A percentile compares a stretch with the other conserved stretches of the same genome.
These are phyloP conservation scores for Zaprionus tsacasi DNA, from an alignment of 1,140 invertebrate species.

Conservation along the genomic window DNA sequence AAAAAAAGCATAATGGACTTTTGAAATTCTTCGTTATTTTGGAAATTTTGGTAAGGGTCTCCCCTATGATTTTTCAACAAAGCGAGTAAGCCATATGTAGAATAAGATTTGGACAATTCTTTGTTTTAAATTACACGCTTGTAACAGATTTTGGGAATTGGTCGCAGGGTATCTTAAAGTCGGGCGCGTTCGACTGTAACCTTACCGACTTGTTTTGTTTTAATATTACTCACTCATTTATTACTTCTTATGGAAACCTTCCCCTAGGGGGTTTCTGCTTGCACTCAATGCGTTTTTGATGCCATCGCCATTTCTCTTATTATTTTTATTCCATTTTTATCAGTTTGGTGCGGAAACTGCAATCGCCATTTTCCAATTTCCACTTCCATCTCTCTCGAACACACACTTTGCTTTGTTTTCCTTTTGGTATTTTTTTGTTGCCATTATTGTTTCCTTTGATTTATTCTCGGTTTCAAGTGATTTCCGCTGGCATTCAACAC, in stretches of 20 bases:
- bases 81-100: too few species aligned
- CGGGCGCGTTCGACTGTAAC: too few species aligned
- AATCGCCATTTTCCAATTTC: constrained; percentile 67
- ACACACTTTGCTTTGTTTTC: constrained; percentile 43
- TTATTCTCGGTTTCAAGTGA: constrained; percentile 81
- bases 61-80: too few species aligned
- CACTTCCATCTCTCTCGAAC: constrained; percentile 20
- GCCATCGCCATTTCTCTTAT: constrained; percentile 49
- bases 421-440: constrained; percentile 7
- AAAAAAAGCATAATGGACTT: too few species aligned
- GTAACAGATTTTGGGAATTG: too few species aligned
- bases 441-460: constrained; percentile 80
- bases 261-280: constrained; percentile 7
- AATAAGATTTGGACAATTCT: too few species aligned
- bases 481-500: constrained; percentile 79
- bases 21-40: too few species aligned
- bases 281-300: constrained; percentile 31
- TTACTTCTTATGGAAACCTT: constrained; percentile 26
- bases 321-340: constrained; percentile 46
- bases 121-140: too few species aligned
- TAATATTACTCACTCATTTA: constrained; percentile 40
- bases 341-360: constrained; percentile 54
- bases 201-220: too few species aligned
- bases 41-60: too few species aligned
- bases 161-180: too few species aligned